Conservation (phyloP, 2,113 vertebrate genomes). For the Trematocara variabile region DNA sequence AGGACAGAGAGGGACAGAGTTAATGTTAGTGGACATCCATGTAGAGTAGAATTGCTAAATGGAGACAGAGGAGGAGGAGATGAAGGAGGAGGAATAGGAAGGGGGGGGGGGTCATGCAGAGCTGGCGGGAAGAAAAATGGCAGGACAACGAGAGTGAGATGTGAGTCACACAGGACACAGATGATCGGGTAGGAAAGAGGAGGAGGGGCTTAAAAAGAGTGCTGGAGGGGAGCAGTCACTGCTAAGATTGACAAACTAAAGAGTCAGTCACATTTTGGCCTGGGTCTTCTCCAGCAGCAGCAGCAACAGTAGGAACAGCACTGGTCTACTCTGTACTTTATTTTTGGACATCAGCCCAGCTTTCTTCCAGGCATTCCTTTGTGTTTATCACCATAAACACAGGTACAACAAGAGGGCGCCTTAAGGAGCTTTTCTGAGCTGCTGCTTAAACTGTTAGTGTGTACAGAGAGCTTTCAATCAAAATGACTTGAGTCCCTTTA, state of each 20-base stretch:
- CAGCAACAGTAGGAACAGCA: constrained; percentile 11
- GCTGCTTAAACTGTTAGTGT: neutral
- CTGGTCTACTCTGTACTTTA: neutral
- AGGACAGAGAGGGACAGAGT: constrained; percentile 44
- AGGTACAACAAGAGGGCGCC: neutral
- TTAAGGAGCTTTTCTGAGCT: neutral
- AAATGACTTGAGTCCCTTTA: constrained; percentile 69
- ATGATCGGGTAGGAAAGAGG: constrained; percentile 45
- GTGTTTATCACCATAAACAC: neutral
- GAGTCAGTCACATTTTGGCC: constrained; percentile 62
- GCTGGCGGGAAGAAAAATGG: constrained; percentile 61
- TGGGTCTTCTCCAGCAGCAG: constrained; percentile 6
- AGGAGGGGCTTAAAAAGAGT: constrained; percentile 15
- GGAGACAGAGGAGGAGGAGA: constrained; percentile 19
- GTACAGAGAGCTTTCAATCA: neutral
- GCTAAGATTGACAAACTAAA: constrained; percentile 65
- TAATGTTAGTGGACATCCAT: constrained; percentile 49
- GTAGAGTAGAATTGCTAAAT: constrained; percentile 55
- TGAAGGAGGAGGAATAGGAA: neutral
- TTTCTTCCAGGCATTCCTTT: neutral
- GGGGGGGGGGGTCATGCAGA: constrained; percentile 75
- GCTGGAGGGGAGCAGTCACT: constrained; percentile 50
- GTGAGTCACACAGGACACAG: constrained; percentile 69
- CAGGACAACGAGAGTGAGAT: constrained; percentile 55
- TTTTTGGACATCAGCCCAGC: neutral